Evolutionary conservation across 2,797 vertebrate species (phyloP).

Genomic region (Diceros bicornis): DNA sequence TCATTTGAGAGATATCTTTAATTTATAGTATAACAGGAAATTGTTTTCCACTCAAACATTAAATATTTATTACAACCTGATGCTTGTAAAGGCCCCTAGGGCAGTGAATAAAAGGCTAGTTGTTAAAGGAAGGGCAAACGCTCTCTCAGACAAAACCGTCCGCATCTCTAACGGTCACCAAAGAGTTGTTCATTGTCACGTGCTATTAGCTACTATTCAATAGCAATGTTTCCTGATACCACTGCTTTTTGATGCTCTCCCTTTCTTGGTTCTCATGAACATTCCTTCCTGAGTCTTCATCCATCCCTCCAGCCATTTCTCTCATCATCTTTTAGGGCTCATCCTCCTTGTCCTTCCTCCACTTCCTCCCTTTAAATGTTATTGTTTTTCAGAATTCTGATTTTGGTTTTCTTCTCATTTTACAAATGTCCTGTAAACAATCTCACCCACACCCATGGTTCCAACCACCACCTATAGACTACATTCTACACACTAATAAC

Average conservation of each 20-base stretch:
- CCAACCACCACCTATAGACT: not conserved
- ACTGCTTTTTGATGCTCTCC: not conserved
- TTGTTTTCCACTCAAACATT: constrained; percentile 59
- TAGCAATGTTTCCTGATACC: not conserved
- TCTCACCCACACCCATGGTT: not conserved
- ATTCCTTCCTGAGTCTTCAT: not conserved
- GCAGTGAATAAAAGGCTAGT: constrained; percentile 53
- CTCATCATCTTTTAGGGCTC: not conserved
- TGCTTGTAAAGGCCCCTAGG: constrained; percentile 51
- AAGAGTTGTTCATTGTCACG: not conserved
- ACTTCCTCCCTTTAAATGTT: not conserved
- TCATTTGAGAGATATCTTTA: constrained; percentile 26
- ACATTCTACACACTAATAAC: not conserved
- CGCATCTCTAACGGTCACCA: not conserved
- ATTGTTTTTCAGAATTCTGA: constrained; percentile 36
- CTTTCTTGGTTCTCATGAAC: not conserved
- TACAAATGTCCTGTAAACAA: constrained; percentile 28
- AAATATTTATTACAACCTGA: constrained; percentile 68
- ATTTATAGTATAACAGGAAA: constrained; percentile 40
- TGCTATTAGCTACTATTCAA: not conserved
- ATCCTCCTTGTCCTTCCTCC: not conserved
- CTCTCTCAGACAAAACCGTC: not conserved
- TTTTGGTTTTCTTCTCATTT: constrained; percentile 57
- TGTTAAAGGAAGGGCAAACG: constrained; percentile 28
- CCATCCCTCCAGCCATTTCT: not conserved